Evolutionary conservation across 2,888 invertebrate genomes (phyloP), one percentile per base, ranked within the genome.

Genomic region (Labia minor): DNA sequence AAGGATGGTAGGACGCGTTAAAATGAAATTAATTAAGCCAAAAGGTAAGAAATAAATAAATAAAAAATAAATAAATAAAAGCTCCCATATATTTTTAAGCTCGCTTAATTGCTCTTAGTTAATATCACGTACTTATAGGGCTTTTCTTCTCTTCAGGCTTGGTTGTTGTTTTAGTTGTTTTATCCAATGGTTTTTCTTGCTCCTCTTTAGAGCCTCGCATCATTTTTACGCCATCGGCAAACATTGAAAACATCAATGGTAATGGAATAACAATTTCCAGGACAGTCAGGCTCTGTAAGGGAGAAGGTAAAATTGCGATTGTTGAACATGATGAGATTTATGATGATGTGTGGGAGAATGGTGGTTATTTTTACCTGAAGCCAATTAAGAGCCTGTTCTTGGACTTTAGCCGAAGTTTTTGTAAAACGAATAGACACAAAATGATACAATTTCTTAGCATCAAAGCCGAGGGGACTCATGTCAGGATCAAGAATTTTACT

Each of bases 401-500:
- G 93, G 0, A 90, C 88, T 74, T 88, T 88, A 0, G 92, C 87
- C 1, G 86, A 85, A 1, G 91, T 88, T 74, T 84, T 86, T 75
- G 82, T 87, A 74, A 97, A 95, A 65, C 94, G 83, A 66, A 88
- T 85, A 0, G 88, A 87, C 37, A 98, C 90, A 77, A 99, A 99
- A 74, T 91, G 89, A 78, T 96, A 99, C 85, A 98, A 88, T 74
- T 93, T 90, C 72, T 89, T 87, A n/a, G 93, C 89, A 74, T 95
- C 93, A 74, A 98, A 93, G 1, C 96, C 95, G 49, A 96, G 80
- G 65, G 97, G 94, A 70, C 92, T 92, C 84, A 96, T 91, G 74
- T 97, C 96, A 0, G 94, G 90, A 81, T 99, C 99, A 74, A 99
- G 83, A 69, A 98, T 93, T 85, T 98, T 98, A 75, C 92, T 95